Percentiles rank a stretch among this genome's conserved stretches.
These are phyloP conservation scores for Cherax destructor DNA, from an alignment of 1,140 invertebrate genomes.

Conservation along the genomic window DNA sequence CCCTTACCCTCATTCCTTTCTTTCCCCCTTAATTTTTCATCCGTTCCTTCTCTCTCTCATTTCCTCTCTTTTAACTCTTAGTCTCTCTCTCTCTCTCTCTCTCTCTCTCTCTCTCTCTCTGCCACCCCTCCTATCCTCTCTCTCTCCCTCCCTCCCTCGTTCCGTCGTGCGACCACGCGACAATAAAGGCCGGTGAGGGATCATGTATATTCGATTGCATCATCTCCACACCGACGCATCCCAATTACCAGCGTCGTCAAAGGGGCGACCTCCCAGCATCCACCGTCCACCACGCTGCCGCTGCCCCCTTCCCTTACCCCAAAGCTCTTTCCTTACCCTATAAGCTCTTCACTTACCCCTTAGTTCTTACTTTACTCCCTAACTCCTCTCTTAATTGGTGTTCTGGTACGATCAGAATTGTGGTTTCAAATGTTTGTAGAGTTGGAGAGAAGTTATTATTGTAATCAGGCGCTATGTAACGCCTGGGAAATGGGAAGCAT, in stretches of 20 bases:
- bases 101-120: not conserved
- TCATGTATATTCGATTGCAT: constrained; percentile 70
- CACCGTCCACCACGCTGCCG: not conserved
- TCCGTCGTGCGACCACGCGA: constrained; percentile 7
- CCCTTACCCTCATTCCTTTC: not conserved
- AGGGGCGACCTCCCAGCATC: constrained; percentile 22
- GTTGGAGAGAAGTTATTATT: too few species aligned
- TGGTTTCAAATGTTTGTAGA: too few species aligned
- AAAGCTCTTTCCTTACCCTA: not conserved
- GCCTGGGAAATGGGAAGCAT: too few species aligned
- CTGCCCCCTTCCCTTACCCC: not conserved
- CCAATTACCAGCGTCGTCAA: constrained; percentile 57
- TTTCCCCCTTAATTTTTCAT: too few species aligned
- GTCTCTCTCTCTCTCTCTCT: not conserved
- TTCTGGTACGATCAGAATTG: too few species aligned
- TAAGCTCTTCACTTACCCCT: not conserved
- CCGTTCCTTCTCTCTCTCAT: not conserved
- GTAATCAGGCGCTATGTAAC: too few species aligned
- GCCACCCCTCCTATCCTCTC: not conserved
- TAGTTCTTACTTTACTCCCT: too few species aligned
- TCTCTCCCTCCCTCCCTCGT: not conserved
- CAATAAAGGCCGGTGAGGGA: constrained; percentile 61
- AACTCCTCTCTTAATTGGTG: too few species aligned
- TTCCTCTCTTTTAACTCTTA: not conserved
- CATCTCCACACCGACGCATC: constrained; percentile 65